Evolutionary conservation across 2,797 vertebrate genomes (phyloP).

Genomic region (Eulemur coronatus): DNA sequence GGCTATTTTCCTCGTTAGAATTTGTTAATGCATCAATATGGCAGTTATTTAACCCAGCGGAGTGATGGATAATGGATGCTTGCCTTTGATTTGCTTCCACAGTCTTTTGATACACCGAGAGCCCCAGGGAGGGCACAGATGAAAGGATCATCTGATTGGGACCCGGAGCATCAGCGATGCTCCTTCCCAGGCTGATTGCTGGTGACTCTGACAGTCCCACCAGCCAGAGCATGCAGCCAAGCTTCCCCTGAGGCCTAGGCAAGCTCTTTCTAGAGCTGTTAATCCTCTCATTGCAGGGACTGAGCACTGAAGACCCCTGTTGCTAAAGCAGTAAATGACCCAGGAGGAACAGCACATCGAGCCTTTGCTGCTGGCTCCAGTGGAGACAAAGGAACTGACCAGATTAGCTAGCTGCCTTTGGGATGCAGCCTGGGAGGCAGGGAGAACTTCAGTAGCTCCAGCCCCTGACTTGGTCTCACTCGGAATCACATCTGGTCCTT

Average conservation of each 20-base stretch:
- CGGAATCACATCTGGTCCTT: neutral
- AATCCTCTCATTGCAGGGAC: neutral
- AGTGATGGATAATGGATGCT: neutral
- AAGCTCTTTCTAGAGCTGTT: neutral
- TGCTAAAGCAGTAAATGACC: neutral
- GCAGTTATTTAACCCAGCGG: neutral
- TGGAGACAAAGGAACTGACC: neutral
- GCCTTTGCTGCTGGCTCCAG: neutral
- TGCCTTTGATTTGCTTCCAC: slow-evolving; percentile 29
- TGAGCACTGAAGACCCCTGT: neutral
- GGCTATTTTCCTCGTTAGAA: slow-evolving; percentile 12
- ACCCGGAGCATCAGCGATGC: neutral
- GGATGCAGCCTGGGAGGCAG: neutral
- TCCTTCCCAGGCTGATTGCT: neutral
- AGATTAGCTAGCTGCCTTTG: neutral
- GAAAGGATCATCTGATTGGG: neutral
- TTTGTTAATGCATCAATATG: slow-evolving; percentile 12
- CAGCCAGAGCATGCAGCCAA: neutral
- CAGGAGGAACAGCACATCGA: neutral
- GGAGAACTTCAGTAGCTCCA: neutral
- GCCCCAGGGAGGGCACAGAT: neutral
- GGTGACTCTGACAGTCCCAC: neutral
- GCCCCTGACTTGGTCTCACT: neutral
- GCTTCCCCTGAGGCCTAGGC: neutral
- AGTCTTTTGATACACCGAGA: neutral